These are phyloP conservation scores for Ectemnius lituratus DNA, from an alignment of 2,888 invertebrate species.

Conservation along the genomic window DNA sequence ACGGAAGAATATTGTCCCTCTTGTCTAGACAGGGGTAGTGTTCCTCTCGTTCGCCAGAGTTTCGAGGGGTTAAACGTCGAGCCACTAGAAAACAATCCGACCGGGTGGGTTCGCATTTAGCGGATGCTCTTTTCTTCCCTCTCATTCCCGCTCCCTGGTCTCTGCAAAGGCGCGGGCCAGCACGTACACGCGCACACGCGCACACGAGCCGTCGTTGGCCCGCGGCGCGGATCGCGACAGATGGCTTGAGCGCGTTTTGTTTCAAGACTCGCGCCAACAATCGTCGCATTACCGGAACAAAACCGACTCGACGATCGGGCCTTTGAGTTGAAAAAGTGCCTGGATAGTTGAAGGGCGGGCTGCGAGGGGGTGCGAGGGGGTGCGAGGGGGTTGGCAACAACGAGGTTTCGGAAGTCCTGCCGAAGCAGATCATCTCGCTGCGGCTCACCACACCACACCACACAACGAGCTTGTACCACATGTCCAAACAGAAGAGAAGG, in stretches of 20 bases:
- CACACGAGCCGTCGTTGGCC: neutral
- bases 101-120: slow-evolving; percentile 53
- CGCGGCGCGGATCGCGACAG: slow-evolving; percentile 62
- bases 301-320: slow-evolving; percentile 72
- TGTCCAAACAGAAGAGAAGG: slow-evolving; percentile 68
- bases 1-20: slow-evolving; percentile 51
- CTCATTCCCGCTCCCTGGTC: slow-evolving; percentile 33
- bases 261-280: slow-evolving; percentile 75
- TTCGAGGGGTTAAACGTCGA: slow-evolving; percentile 75
- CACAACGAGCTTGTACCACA: slow-evolving; percentile 64
- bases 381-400: neutral
- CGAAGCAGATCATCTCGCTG: slow-evolving; percentile 56
- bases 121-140: slow-evolving; percentile 75
- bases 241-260: slow-evolving; percentile 74
- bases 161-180: slow-evolving; percentile 26
- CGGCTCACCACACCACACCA: slow-evolving; percentile 7
- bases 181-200: neutral
- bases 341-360: slow-evolving; percentile 38
- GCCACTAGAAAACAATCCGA: slow-evolving; percentile 75
- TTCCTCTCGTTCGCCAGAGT: slow-evolving; percentile 46
- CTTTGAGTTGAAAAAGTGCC: slow-evolving; percentile 52
- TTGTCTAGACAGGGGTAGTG: slow-evolving; percentile 27
- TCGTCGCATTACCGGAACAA: slow-evolving; percentile 76
- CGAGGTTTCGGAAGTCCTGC: slow-evolving; percentile 55
- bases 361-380: slow-evolving; percentile 39